These are phyloP conservation scores for Icerya purchasi DNA, from an alignment of 2,888 invertebrate genomes.

Conservation along the genomic window DNA sequence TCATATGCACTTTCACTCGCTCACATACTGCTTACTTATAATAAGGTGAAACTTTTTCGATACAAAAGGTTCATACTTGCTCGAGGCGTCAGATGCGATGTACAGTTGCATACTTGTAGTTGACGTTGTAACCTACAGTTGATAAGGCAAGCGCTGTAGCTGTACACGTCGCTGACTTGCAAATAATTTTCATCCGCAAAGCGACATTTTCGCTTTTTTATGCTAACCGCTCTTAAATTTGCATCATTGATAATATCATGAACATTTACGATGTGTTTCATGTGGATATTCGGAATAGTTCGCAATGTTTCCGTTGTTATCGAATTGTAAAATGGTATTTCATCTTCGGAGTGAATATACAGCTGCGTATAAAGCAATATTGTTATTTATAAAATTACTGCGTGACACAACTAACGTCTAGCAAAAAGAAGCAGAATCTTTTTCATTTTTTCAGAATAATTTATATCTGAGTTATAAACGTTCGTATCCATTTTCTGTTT, in stretches of 20 bases:
- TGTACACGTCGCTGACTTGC: conserved; percentile 41
- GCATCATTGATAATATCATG: conserved; percentile 45
- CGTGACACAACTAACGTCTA: no score
- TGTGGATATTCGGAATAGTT: conserved; percentile 34
- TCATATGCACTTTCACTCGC: no score
- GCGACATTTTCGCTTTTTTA: conserved; percentile 44
- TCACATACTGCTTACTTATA: no score
- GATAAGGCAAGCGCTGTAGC: conserved; percentile 48
- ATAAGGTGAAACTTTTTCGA: no score
- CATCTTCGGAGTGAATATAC: conserved; percentile 40
- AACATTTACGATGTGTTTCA: conserved; percentile 25
- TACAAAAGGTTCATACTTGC: no score
- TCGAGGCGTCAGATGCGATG: conserved; percentile 45
- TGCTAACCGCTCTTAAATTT: conserved; percentile 34
- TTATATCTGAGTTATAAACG: no score
- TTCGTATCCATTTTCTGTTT: no score
- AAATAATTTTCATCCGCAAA: conserved; percentile 41
- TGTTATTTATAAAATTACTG: no score
- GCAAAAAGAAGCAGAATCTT: no score
- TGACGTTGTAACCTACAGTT: conserved; percentile 45
- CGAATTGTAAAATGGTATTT: conserved; percentile 45
- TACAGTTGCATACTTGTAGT: conserved; percentile 37
- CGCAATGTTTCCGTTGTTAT: conserved; percentile 37
- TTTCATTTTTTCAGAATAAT: no score
- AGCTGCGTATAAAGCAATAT: conserved; percentile 21